phyloP scores from a whole-genome alignment of 2,888 invertebrate species.

The Deilephila elpenor region DNA sequence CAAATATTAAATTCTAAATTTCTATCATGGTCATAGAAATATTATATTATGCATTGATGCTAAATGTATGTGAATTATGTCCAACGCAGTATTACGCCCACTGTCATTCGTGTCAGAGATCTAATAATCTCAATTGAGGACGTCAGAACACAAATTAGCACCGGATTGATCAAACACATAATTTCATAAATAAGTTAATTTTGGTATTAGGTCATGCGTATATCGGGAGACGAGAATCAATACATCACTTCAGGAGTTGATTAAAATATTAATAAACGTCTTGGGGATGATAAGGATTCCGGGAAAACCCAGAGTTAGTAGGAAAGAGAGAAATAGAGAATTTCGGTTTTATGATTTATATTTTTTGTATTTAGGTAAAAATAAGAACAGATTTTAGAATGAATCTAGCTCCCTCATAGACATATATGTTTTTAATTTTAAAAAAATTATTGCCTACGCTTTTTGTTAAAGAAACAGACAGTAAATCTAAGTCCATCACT shows the following conservation, averaged over 20 bases:
- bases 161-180: background rate
- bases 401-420: too few species aligned
- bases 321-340: too few species aligned
- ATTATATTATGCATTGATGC: background rate
- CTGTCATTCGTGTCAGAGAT: background rate
- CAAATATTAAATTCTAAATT: too few species aligned
- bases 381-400: too few species aligned
- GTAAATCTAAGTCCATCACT: background rate
- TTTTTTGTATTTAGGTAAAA: too few species aligned
- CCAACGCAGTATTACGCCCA: background rate
- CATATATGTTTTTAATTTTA: too few species aligned
- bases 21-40: background rate
- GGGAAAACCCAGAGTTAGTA: too few species aligned
- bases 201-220: background rate
- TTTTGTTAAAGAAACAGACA: background rate
- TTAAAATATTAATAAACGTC: too few species aligned
- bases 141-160: conserved; percentile 3
- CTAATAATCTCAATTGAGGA: conserved; percentile 1
- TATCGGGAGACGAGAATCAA: background rate
- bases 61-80: background rate
- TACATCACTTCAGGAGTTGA: background rate
- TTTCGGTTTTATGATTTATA: too few species aligned
- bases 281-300: too few species aligned
- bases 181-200: conserved; percentile 4
- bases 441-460: too few species aligned